Percentiles rank a stretch among this genome's conserved stretches.
phyloP scores from a whole-genome alignment of 2,797 vertebrate genomes.

The Tangara arthus region DNA sequence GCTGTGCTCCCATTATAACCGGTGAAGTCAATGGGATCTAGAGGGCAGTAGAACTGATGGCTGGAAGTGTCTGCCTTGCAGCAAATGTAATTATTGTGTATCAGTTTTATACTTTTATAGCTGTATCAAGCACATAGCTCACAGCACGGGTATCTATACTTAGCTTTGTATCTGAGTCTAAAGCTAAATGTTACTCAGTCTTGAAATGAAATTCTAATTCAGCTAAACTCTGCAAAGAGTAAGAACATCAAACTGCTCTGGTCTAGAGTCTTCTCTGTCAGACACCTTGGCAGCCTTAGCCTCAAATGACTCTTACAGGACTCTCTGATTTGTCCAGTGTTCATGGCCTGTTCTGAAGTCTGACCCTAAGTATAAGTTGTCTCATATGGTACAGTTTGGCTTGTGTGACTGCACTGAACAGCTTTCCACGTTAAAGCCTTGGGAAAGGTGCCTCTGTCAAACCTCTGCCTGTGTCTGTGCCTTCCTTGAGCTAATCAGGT shows the following conservation, averaged over 20 bases:
- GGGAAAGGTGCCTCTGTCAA: not conserved
- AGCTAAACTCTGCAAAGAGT: not conserved
- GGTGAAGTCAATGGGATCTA: not conserved
- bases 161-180: not conserved
- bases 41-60: not conserved
- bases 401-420: not conserved
- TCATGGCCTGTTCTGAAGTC: not conserved
- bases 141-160: not conserved
- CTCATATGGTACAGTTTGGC: not conserved
- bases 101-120: not conserved
- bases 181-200: not conserved
- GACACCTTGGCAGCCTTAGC: not conserved
- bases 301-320: not conserved
- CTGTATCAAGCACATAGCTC: not conserved
- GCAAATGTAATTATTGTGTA: not conserved
- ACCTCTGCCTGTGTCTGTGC: not conserved
- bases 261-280: not conserved
- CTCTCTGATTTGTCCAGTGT: not conserved
- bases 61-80: not conserved
- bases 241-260: not conserved
- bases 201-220: not conserved
- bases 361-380: not conserved
- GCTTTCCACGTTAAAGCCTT: not conserved
- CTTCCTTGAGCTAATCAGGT: not conserved
- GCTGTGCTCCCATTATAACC: not conserved